Percentiles rank a stretch among this genome's conserved stretches.
Conservation (phyloP, 1,140 invertebrate genomes). For the Homalodisca vitripennis region DNA sequence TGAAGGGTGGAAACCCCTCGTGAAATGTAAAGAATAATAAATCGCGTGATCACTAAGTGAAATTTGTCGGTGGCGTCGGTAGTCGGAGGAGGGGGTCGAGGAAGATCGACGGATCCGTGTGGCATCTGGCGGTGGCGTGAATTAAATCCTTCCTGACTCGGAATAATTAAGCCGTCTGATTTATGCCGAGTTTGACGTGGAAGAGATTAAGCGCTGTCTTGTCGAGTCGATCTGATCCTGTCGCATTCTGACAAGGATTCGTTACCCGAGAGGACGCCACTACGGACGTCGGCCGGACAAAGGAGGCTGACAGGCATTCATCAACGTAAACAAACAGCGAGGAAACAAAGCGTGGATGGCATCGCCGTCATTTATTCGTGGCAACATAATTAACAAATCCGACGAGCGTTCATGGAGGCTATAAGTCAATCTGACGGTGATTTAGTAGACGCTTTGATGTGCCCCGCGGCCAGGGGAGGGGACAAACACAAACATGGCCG, state of each 20-base stretch:
- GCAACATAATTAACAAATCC: conserved; percentile 33
- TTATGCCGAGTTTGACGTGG: no score
- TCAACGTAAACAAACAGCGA: conserved; percentile 20
- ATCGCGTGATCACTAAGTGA: conserved; percentile 15
- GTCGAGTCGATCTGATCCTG: no score
- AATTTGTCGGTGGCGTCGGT: conserved; percentile 17
- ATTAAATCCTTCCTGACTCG: no score
- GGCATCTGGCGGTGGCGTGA: no score
- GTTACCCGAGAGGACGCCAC: no score
- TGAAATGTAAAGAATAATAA: conserved; percentile 16
- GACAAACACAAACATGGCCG: conserved; percentile 28
- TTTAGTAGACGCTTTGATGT: conserved; percentile 27
- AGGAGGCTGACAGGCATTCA: not conserved
- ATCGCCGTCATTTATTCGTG: conserved; percentile 28
- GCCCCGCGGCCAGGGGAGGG: conserved; percentile 8
- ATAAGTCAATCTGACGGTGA: conserved; percentile 24
- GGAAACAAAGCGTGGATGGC: conserved; percentile 12
- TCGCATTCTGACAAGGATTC: no score
- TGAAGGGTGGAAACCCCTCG: conserved; percentile 16
- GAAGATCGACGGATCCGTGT: no score
- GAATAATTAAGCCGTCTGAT: no score
- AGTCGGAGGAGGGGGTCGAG: no score
- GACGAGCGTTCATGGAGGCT: conserved; percentile 26
- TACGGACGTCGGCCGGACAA: no score
- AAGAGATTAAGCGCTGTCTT: no score